Percentiles rank a stretch among this genome's conserved stretches.
phyloP scores from a whole-genome alignment of 2,113 vertebrate species.

The Dolichallabes microphthalmus region DNA sequence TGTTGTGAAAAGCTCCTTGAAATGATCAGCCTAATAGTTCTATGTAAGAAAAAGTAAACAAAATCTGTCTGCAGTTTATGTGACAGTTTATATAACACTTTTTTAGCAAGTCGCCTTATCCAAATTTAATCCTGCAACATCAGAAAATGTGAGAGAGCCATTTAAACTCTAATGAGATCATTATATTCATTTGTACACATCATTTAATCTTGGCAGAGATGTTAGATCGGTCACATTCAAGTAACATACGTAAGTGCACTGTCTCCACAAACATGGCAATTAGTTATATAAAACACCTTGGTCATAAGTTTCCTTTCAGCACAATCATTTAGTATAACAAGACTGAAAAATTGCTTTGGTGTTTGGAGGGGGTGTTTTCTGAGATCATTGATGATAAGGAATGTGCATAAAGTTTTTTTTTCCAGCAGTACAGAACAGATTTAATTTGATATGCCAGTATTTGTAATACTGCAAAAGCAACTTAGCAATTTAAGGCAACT shows the following conservation, averaged over 20 bases:
- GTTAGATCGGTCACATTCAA: conserved; percentile 9
- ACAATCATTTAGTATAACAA: neutral
- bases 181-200: conserved; percentile 30
- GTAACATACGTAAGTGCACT: neutral
- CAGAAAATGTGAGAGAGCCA: conserved; percentile 6
- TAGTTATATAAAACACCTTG: neutral
- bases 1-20: neutral
- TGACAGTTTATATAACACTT: neutral
- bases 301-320: neutral
- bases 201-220: conserved; percentile 15
- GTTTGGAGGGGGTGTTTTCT: conserved; percentile 1
- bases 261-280: neutral
- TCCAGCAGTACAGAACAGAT: conserved; percentile 21
- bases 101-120: neutral
- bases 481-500: neutral
- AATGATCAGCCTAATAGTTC: neutral
- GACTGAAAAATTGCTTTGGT: neutral
- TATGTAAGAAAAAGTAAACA: conserved; percentile 2
- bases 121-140: neutral
- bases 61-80: neutral
- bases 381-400: neutral
- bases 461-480: conserved; percentile 37
- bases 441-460: conserved; percentile 61
- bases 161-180: conserved; percentile 28
- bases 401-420: neutral